These are phyloP conservation scores for Elymnias hypermnestra DNA, from an alignment of 1,140 invertebrate species.

Conservation along the genomic window DNA sequence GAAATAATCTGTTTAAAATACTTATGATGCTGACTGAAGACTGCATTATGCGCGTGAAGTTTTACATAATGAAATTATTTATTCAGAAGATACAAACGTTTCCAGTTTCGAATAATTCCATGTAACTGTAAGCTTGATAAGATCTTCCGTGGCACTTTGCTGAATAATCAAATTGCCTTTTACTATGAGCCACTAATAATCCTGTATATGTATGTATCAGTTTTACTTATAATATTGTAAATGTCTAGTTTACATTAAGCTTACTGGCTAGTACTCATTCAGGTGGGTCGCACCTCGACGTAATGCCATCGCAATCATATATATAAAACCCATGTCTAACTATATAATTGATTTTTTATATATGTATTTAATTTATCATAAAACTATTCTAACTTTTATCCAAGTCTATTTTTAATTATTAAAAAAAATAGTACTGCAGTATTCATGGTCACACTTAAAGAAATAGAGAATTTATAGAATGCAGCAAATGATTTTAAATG, in stretches of 20 bases:
- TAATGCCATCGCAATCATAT: too few species aligned
- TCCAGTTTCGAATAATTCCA: constrained; percentile 25
- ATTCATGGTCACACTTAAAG: too few species aligned
- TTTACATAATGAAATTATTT: too few species aligned
- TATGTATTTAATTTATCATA: too few species aligned
- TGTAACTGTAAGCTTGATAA: constrained; percentile 34
- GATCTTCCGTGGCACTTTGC: constrained; percentile 35
- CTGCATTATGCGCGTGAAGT: not conserved
- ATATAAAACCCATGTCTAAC: too few species aligned
- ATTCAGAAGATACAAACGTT: constrained; percentile 3
- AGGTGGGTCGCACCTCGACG: not conserved
- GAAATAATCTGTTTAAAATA: not conserved
- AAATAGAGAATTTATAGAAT: too few species aligned
- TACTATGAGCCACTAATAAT: constrained; percentile 15
- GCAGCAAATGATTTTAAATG: too few species aligned
- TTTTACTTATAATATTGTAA: constrained; percentile 29
- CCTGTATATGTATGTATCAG: constrained; percentile 9
- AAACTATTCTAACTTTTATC: too few species aligned
- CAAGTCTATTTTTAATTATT: too few species aligned
- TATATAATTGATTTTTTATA: too few species aligned
- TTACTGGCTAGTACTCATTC: constrained; percentile 34
- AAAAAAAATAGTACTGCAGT: too few species aligned
- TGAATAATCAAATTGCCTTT: constrained; percentile 16
- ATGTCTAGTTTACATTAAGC: constrained; percentile 60
- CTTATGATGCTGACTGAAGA: not conserved